phyloP scores from a whole-genome alignment of 2,888 invertebrate species.

The Eupelmus urozonus region DNA sequence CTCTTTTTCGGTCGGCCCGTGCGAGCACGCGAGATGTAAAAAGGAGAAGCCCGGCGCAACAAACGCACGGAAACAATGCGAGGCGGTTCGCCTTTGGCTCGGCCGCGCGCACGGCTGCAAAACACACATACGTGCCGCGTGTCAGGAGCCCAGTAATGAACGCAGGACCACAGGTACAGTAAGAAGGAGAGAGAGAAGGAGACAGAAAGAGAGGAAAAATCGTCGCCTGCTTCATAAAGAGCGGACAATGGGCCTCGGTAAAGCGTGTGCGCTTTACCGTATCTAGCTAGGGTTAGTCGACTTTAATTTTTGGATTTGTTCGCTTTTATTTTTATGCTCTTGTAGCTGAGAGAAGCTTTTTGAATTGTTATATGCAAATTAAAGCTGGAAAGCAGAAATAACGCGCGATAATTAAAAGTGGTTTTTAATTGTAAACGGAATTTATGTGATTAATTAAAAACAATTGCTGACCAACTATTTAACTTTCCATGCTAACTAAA shows the following conservation, averaged over 20 bases:
- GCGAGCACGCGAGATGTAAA: constrained; percentile 12
- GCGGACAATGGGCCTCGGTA: constrained; percentile 1
- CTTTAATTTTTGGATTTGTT: neutral
- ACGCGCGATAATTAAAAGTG: too few species aligned
- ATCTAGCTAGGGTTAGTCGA: constrained; percentile 4
- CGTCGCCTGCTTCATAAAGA: constrained; percentile 4
- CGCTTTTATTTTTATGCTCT: neutral
- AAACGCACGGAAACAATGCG: constrained; percentile 49
- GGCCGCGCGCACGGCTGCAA: neutral
- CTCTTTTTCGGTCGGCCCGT: neutral
- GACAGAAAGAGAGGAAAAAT: neutral
- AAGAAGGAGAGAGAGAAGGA: neutral
- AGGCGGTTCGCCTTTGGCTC: constrained; percentile 32
- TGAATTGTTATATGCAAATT: too few species aligned
- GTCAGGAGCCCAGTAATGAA: constrained; percentile 48
- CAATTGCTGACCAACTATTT: too few species aligned
- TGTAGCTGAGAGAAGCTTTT: neutral
- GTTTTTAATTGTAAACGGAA: too few species aligned
- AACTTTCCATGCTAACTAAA: too few species aligned
- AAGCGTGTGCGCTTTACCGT: constrained; percentile 23
- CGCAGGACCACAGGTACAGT: constrained; percentile 27
- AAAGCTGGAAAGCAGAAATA: too few species aligned
- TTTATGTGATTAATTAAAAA: too few species aligned
- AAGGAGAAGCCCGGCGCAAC: neutral
- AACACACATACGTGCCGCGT: constrained; percentile 21